Base-by-base conservation (phyloP, 2,888 invertebrate species). In the Thumatha senex region DNA sequence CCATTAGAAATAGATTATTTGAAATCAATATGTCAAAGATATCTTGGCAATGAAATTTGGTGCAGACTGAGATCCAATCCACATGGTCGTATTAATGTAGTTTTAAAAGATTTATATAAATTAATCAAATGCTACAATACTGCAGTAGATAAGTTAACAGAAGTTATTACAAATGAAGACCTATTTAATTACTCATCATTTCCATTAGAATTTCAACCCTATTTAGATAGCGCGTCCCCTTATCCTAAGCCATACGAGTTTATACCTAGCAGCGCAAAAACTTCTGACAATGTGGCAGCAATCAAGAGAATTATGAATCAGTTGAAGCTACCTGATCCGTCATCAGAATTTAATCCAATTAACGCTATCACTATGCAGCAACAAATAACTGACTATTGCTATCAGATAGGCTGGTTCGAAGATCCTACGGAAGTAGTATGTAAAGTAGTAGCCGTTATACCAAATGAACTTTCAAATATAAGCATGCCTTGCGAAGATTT, bases 231-330 rank as follows among this genome's bases (percentile, higher is more conserved):
- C 43, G 69, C 83, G 12, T 84, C 90, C 1, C 88, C 91, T 39
- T 92, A 92, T 65, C 95, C 96, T 0, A 93, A 94, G 58, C 92
- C 93, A 31, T 93, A 94, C 64, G 95, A 95, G 75, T 94, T 95
- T 76, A 95, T 96, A 61, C 93, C 95, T 0, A 80, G 83, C 14
- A 92, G 92, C 68, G 95, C 94, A 84, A 94, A 92, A 61, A 86
- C 80, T 58, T 67, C 81, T 31, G 81, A 90, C 45, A 93, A 93
- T 58, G 86, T 92, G 15, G 75, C 75, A 0, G 79, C 85, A 31
- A 78, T 96, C 7, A 90, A 89, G 59, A 73, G 80, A 31, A 82
- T 93, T 48, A 83, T 96, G 76, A 84, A 89, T 39, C 82, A 83
- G 24, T 76, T 95, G 7, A 92, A 92, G 70, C 74, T 96, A 34